Evolutionary conservation across 1,140 invertebrate genomes (phyloP), one percentile per base, ranked within the genome.

Genomic region (Daktulosphaira vitifoliae): DNA sequence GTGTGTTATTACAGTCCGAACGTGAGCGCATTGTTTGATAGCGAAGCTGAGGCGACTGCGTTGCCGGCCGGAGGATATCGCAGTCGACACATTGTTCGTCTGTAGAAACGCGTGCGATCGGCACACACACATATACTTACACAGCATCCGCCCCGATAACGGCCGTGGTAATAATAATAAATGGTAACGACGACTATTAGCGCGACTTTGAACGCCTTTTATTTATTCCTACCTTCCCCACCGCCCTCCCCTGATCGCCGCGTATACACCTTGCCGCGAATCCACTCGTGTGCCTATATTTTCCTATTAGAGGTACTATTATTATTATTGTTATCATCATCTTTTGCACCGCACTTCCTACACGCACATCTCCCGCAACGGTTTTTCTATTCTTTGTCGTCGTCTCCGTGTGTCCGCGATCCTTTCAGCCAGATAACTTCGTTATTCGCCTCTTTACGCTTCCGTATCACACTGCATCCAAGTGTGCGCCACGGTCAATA

Each of bases 131-230:
- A n/a, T 3, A n/a, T 16, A 8, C 7, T 16, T 18, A n/a, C 29
- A 33, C 29, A 33, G 29, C 11, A 33, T 11, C 29, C 29, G 48
- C 48, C 44, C 44, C 16, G 44, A 48, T 48, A 48, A 48, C 44
- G 16, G 29, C 29, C 5, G 11, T 11, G 29, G 16, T 15, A 53
- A 53, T 38, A 51, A 51, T 18, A 38, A 53, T 53, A 38, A 38
- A 53, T 11, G 51, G 29, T 38, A 53, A 53, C 29, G 51, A 38
- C 29, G 51, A 29, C 51, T 53, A 53, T 53, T 53, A 53, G 29
- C 51, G 29, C n/a, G 50, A 25, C n/a, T 53, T 38, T 29, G 51
- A 53, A 53, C 51, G 51, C 33, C 51, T 53, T 53, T 53, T 37
- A 22, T 53, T 38, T 53, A 4, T 22, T 53, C 33, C 7, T 33